Percentiles rank a stretch among this genome's conserved stretches.
These are phyloP conservation scores for Chrysolina americana DNA, from an alignment of 2,888 invertebrate species.

Conservation along the genomic window DNA sequence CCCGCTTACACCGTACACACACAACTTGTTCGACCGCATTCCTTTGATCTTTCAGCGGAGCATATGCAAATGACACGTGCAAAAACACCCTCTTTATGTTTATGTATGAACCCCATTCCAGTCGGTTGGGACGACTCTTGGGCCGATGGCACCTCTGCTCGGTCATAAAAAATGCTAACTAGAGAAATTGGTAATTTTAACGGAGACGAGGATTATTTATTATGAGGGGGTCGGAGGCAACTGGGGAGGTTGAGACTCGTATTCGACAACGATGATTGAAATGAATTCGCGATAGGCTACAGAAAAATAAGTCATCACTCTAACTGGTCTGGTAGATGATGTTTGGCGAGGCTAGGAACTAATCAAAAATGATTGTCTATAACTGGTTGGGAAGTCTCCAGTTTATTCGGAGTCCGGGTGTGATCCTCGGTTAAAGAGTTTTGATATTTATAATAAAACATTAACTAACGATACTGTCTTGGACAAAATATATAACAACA, in stretches of 20 bases:
- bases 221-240: neutral
- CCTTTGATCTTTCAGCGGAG: slow-evolving; percentile 48
- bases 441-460: too few species aligned
- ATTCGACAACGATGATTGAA: neutral
- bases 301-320: neutral
- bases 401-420: too few species aligned
- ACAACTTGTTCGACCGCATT: slow-evolving; percentile 37
- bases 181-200: slow-evolving; percentile 41
- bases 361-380: neutral
- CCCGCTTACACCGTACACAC: slow-evolving; percentile 26
- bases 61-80: slow-evolving; percentile 51
- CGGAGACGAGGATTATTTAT: slow-evolving; percentile 14
- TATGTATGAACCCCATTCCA: slow-evolving; percentile 36
- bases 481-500: too few species aligned
- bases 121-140: slow-evolving; percentile 14
- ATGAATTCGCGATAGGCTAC: neutral
- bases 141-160: neutral
- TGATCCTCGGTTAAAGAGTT: too few species aligned
- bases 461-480: too few species aligned
- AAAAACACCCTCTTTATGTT: slow-evolving; percentile 43
- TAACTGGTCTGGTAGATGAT: neutral
- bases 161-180: slow-evolving; percentile 38
- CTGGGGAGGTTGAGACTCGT: neutral
- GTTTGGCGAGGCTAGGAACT: neutral
- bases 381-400: neutral